Base-by-base conservation (phyloP, 2,888 invertebrate genomes). In the Disparrhopalites patrizii region DNA sequence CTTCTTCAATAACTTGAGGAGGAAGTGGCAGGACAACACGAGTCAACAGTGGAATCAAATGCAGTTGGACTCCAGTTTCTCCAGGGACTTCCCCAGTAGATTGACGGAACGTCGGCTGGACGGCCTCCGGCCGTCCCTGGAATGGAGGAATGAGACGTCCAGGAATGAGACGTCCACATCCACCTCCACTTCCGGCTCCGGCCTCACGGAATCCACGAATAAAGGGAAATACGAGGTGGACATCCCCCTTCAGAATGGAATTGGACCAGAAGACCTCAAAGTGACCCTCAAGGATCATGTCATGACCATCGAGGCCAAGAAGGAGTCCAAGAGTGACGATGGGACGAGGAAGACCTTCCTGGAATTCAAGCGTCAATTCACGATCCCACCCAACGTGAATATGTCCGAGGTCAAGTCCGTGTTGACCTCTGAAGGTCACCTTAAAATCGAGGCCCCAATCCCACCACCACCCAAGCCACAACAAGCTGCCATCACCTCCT, bases 371-470 rank as follows among this genome's bases (percentile, higher is more conserved):
- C 65, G 75, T 8, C 70, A 76, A 50, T 74, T 75, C 43, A 71
- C 74, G 1, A 62, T 77, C 18, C 77, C 77, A 1, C 74, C 75
- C 23, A 69, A 70, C 30, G 63, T 77, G 10, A 74, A 77, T 27
- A 18, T 57, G 1, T 58, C 68, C 3, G 68, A 70, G 30, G 66
- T 77, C 51, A 76, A 76, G 58, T 74, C 76, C 7, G 47, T 70
- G 25, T 58, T 76, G 27, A 65, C 69, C 8, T 62, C 67, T 3
- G 74, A 76, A 28, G 77, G 76, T 18, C 57, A 75, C 20, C 65
- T 77, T n/a, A 69, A 68, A 25, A 73, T 77, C 61, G 76, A 77
- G 57, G 77, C 76, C 15, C 72, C 76, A 0, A 63, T 73, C 20
- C 66, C 66, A n/a, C 27, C 27, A 43, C 50, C 61, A 27, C 28